Conservation (phyloP, 2,113 vertebrate genomes). For the Ciconia stormi region DNA sequence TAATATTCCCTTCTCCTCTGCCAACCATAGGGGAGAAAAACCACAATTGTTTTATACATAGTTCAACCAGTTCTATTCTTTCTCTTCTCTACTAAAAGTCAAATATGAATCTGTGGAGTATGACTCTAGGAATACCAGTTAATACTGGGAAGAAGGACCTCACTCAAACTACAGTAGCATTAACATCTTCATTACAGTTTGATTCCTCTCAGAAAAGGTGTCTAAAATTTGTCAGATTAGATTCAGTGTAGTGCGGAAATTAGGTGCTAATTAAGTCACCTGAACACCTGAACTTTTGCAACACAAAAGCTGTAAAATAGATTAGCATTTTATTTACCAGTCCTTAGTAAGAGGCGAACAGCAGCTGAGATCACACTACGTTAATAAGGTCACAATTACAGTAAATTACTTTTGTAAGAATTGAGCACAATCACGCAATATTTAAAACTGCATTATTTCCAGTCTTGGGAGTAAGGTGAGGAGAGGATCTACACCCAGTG, state of each 20-base stretch:
- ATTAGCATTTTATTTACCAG: conserved; percentile 67
- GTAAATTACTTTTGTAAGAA: conserved; percentile 51
- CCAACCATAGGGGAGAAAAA: background rate
- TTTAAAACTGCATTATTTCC: background rate
- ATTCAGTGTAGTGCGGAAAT: conserved; percentile 3
- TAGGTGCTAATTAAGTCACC: conserved; percentile 56
- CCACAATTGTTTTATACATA: background rate
- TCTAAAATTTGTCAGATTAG: background rate
- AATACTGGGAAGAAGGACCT: background rate
- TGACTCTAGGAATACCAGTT: background rate
- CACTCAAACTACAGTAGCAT: background rate
- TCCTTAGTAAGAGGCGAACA: conserved; percentile 60
- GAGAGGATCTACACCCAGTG: background rate
- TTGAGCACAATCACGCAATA: background rate
- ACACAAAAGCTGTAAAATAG: conserved; percentile 49
- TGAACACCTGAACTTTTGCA: conserved; percentile 54
- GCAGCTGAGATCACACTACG: conserved; percentile 43
- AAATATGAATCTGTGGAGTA: background rate
- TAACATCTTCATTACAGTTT: background rate
- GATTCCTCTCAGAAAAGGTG: background rate
- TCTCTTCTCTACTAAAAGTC: background rate
- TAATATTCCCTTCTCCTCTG: background rate
- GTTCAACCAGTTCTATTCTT: background rate
- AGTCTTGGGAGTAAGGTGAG: background rate
- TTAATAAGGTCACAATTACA: conserved; percentile 57